Conservation (phyloP, 2,113 vertebrate species). For the Caranx melampygus region DNA sequence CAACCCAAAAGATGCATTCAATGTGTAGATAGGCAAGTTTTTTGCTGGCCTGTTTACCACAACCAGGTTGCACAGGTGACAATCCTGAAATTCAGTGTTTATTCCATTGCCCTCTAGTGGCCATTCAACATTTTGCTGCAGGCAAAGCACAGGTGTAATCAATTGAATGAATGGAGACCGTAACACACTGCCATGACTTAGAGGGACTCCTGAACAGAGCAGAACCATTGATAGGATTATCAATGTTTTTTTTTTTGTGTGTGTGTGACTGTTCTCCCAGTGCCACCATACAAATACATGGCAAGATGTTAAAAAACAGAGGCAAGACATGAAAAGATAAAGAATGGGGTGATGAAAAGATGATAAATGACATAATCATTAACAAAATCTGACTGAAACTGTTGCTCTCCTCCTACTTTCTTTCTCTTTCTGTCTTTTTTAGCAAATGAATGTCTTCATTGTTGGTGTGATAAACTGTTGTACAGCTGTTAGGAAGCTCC, state of each 20-base stretch:
- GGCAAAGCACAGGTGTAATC: no score
- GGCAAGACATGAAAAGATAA: neutral
- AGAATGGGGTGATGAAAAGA: constrained; percentile 11
- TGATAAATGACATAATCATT: constrained; percentile 46
- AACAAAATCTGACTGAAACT: constrained; percentile 9
- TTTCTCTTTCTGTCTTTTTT: constrained; percentile 37
- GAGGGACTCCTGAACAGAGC: no score
- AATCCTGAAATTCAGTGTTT: no score
- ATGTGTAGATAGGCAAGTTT: no score
- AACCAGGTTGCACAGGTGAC: no score
- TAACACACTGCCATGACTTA: no score
- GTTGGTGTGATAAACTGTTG: constrained; percentile 53
- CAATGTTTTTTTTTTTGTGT: neutral
- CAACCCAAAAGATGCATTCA: no score
- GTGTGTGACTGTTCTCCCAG: neutral
- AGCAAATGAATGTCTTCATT: constrained; percentile 56
- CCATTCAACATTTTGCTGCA: no score
- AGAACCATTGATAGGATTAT: no score
- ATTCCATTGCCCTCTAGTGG: no score
- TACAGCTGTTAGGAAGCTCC: constrained; percentile 49
- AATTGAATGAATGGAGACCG: no score
- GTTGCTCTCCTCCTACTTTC: neutral
- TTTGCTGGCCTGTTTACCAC: no score
- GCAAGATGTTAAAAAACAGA: neutral
- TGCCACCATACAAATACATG: neutral